Base-by-base conservation (phyloP, 1,140 invertebrate species). In the Caenorhabditis latens region DNA sequence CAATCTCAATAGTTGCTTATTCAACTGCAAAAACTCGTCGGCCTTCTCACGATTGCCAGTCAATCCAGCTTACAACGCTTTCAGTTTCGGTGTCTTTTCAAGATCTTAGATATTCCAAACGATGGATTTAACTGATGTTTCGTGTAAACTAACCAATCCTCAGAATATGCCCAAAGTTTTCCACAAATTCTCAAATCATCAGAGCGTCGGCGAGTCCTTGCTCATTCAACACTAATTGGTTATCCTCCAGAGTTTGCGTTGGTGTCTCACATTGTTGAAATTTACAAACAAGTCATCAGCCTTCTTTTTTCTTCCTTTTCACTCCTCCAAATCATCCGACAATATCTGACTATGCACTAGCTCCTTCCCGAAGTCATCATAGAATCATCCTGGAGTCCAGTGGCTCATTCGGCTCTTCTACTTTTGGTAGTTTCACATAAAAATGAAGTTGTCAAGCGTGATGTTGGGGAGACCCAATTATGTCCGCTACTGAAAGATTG, bases 81-180 rank as follows among this genome's bases (percentile, higher is more conserved):
- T n/a, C n/a, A n/a, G n/a, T n/a, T n/a, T n/a, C n/a, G n/a, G n/a
- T n/a, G n/a, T n/a, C n/a, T n/a, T n/a, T n/a, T n/a, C n/a, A n/a
- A n/a, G n/a, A n/a, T n/a, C n/a, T n/a, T n/a, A n/a, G n/a, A n/a
- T n/a, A n/a, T n/a, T n/a, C n/a, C n/a, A n/a, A n/a, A n/a, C n/a
- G 32, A 1, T 32, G 0, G 32, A 32, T 32, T 32, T 32, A 1
- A 32, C 32, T 32, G 32, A 32, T 32, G 32, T 32, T 84, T 19
- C 14, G 53, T 0, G 8, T 21, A 46, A 16, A 42, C 83, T 84
- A 19, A 84, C 83, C 53, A 42, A 86, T 86, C n/a, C 86, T 55
- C 40, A 86, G 19, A n/a, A 86, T 57, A 83, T 86, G n/a, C 3
- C 65, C 86, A 86, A 86, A 86, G 57, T 83, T 86, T 24, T 86